Evolutionary conservation across 2,797 vertebrate genomes (phyloP).

Genomic region (Sebastes paucispinis): DNA sequence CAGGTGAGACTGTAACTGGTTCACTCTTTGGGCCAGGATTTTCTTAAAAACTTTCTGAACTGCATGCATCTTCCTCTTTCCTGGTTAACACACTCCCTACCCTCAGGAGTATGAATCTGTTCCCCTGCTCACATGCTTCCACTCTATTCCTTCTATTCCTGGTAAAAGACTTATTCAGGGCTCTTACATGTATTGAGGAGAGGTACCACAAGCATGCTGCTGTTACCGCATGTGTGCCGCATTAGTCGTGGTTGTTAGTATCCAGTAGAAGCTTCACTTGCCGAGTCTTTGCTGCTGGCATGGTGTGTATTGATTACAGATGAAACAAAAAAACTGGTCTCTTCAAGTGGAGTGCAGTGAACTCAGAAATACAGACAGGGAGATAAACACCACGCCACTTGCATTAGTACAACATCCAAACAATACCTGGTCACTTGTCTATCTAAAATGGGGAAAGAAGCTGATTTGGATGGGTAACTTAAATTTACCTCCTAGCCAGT

Average conservation of each 20-base stretch:
- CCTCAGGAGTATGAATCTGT: slow-evolving; percentile 19
- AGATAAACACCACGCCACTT: background rate
- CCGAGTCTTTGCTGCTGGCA: slow-evolving; percentile 64
- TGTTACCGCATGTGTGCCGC: slow-evolving; percentile 55
- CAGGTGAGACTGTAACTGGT: slow-evolving; percentile 44
- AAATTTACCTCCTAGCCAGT: too few species aligned
- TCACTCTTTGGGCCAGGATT: slow-evolving; percentile 1
- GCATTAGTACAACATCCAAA: background rate
- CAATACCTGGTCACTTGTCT: background rate
- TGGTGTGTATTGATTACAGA: slow-evolving; percentile 16
- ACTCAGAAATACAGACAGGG: background rate
- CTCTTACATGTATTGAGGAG: slow-evolving; percentile 78
- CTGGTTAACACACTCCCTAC: slow-evolving; percentile 40
- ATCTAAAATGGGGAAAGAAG: background rate
- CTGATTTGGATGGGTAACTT: background rate
- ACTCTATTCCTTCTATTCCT: slow-evolving; percentile 33
- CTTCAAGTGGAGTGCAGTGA: background rate
- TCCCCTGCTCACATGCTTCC: slow-evolving; percentile 32
- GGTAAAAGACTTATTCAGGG: slow-evolving; percentile 7
- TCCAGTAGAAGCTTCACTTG: slow-evolving; percentile 57
- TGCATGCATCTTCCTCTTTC: slow-evolving; percentile 63
- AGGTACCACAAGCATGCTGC: slow-evolving; percentile 70
- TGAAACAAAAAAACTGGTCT: background rate
- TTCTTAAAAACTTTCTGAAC: slow-evolving; percentile 24
- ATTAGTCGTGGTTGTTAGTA: slow-evolving; percentile 27